Conservation (phyloP, 2,113 vertebrate species). For the Trichechus manatus region DNA sequence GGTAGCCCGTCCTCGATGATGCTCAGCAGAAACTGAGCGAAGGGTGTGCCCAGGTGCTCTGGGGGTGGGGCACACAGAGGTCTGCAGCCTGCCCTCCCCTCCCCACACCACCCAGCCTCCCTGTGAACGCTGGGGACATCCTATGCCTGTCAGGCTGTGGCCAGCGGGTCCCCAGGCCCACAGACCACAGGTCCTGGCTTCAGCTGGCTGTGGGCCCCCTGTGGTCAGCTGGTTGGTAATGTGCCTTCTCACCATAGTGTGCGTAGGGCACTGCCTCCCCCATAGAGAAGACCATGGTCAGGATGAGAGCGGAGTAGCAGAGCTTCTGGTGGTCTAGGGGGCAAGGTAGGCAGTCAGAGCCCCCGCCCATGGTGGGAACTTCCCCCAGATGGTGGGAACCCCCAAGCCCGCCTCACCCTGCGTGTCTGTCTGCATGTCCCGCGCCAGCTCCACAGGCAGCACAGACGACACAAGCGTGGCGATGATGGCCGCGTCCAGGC, state of each 20-base stretch:
- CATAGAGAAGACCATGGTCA: constrained; percentile 99
- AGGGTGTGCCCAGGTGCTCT: constrained; percentile 97
- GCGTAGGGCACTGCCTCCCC: constrained; percentile 97
- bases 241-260: constrained; percentile 93
- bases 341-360: neutral
- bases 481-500: constrained; percentile 94
- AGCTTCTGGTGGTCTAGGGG: constrained; percentile 97
- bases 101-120: neutral
- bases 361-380: neutral
- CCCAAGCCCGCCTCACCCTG: constrained; percentile 89
- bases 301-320: constrained; percentile 96
- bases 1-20: constrained; percentile 96
- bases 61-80: constrained; percentile 54
- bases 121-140: neutral
- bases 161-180: neutral
- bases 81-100: neutral
- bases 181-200: neutral
- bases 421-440: constrained; percentile 96
- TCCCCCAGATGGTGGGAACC: neutral
- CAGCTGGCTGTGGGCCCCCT: neutral
- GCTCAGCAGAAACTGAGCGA: constrained; percentile 94
- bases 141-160: neutral
- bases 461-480: constrained; percentile 96
- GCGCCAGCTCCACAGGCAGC: constrained; percentile 97
- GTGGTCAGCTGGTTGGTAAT: fast-evolving